Evolutionary conservation across 2,888 invertebrate species (phyloP).

Genomic region (Paralinhomoeus sp.): DNA sequence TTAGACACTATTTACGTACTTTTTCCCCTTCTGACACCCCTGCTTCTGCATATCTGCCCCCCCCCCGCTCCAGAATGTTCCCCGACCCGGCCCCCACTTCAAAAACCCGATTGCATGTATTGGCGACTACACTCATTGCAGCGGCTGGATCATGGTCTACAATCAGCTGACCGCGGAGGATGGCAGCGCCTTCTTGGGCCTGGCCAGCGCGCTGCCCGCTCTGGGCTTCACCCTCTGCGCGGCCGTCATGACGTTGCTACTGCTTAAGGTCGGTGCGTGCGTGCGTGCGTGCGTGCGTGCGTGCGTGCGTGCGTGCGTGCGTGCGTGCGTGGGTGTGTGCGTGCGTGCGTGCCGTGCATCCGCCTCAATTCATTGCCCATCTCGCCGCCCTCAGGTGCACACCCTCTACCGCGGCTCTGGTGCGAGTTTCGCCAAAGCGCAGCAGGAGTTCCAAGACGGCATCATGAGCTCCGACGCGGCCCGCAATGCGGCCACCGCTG

Average conservation of each 20-base stretch:
- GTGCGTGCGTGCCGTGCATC: too few relatives aligned
- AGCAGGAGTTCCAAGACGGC: conserved; percentile 83
- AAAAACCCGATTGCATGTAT: too few relatives aligned
- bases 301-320: too few relatives aligned
- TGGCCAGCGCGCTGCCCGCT: conserved; percentile 30
- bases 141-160: conserved; percentile 28
- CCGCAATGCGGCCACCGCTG: conserved; percentile 32
- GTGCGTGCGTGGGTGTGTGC: too few relatives aligned
- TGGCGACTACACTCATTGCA: too few relatives aligned
- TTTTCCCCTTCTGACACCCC: too few relatives aligned
- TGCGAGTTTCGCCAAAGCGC: conserved; percentile 89
- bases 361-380: too few relatives aligned
- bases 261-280: conserved; percentile 32
- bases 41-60: too few relatives aligned
- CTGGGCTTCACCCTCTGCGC: conserved; percentile 29
- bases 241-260: conserved; percentile 25
- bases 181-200: conserved; percentile 24
- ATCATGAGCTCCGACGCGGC: conserved; percentile 83
- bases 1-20: too few relatives aligned
- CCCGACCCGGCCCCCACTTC: too few relatives aligned
- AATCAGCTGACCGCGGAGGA: conserved; percentile 10
- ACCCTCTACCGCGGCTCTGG: conserved; percentile 82
- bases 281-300: too few relatives aligned
- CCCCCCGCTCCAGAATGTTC: too few relatives aligned
- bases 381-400: conserved; percentile 53